Evolutionary conservation across 2,113 vertebrate genomes (phyloP), one percentile per base, ranked within the genome.

Genomic region (Colinus virginianus): DNA sequence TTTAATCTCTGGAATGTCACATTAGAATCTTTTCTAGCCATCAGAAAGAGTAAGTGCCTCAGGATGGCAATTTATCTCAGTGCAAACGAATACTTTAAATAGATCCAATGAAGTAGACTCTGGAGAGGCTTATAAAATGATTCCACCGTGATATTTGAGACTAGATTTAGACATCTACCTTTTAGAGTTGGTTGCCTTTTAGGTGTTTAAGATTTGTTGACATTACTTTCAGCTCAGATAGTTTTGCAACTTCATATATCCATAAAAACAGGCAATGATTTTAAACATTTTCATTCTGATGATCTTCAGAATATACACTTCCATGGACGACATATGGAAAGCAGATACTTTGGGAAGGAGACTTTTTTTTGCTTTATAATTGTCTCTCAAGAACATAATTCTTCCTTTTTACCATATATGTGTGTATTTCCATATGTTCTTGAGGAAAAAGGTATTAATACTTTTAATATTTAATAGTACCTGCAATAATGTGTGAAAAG

Each of bases 401-500:
- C 55, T 90, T 94, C 62, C 64, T 94, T 64, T 90, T 11, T 32
- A 12, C 3, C 13, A 18, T 28, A 11, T n/a, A 11, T 40, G 4
- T 3, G 1, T 22, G 6, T 61, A 53, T 72, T 56, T 48, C 9
- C 4, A 4, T 10, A 2, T 43, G 32, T 49, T 13, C 56, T 78
- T 88, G 83, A 69, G 85, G 4, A 77, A 63, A 86, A 87, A 66
- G 7, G 70, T 16, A 48, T 8, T 36, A 40, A 89, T 49, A 36
- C 28, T 63, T 95, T 95, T 74, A 92, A 51, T 90, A 91, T 91
- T 90, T 97, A n/a, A 66, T 86, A 96, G 30, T 85, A 74, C 22
- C 34, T 89, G 95, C 84, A 94, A 79, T 74, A 89, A 81, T 30
- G 40, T 84, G 46, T 90, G 91, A 89, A 80, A 96, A 88, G 42